Percentiles rank a stretch among this genome's conserved stretches.
These are phyloP conservation scores for Pagrus major DNA, from an alignment of 2,113 vertebrate genomes.

Conservation along the genomic window DNA sequence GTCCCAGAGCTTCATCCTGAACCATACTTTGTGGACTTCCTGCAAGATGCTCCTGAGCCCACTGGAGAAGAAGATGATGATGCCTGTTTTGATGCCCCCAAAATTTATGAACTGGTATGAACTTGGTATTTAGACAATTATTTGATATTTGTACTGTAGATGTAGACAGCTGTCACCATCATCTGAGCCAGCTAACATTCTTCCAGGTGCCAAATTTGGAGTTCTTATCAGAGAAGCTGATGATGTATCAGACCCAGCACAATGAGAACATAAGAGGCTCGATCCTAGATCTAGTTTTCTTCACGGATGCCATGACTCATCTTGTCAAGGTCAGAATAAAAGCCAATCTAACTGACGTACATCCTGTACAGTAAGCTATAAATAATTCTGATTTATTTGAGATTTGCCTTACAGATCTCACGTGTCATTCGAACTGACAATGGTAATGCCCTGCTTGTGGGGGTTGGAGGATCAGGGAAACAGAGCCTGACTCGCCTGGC, in stretches of 20 bases:
- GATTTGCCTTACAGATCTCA: conserved; percentile 84
- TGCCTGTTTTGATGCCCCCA: conserved; percentile 66
- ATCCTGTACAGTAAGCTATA: not conserved
- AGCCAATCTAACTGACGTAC: not conserved
- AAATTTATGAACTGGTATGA: conserved; percentile 82
- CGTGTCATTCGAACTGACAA: conserved; percentile 87
- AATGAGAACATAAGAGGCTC: conserved; percentile 87
- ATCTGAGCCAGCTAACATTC: not conserved
- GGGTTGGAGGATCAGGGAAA: conserved; percentile 92
- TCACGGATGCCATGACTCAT: conserved; percentile 90
- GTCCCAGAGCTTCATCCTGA: conserved; percentile 77
- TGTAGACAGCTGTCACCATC: not conserved
- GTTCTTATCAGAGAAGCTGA: conserved; percentile 84
- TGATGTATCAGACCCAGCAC: conserved; percentile 84
- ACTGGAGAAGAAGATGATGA: conserved; percentile 82
- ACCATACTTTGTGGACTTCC: conserved; percentile 91
- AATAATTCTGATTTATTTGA: conserved; percentile 24
- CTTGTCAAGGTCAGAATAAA: conserved; percentile 88
- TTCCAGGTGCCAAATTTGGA: conserved; percentile 84
- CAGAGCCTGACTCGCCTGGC: conserved; percentile 90
- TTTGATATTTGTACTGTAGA: not conserved
- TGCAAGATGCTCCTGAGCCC: conserved; percentile 86
- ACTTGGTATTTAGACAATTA: not conserved
- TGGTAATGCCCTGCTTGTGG: conserved; percentile 91
- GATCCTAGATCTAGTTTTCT: conserved; percentile 91